Conservation (phyloP, 2,797 vertebrate genomes). For the Chloroceryle amazona region DNA sequence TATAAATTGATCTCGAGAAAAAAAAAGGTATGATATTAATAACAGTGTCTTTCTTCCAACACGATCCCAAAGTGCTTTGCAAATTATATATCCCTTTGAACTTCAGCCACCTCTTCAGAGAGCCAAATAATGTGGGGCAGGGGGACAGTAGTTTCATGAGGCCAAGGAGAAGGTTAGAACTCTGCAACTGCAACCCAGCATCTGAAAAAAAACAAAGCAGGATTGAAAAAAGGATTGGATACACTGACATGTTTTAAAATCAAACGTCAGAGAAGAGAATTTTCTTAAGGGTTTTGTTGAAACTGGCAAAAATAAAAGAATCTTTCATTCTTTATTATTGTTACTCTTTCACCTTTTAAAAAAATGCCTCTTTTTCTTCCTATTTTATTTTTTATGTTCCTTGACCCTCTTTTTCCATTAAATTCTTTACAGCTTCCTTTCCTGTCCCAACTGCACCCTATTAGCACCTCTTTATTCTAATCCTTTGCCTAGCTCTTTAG, state of each 20-base stretch:
- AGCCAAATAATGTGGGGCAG: slow-evolving; percentile 47
- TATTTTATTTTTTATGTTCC: slow-evolving; percentile 72
- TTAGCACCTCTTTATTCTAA: slow-evolving; percentile 82
- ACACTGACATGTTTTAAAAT: slow-evolving; percentile 50
- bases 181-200: slow-evolving; percentile 33
- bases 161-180: slow-evolving; percentile 31
- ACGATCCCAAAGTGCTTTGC: slow-evolving; percentile 45
- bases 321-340: slow-evolving; percentile 70
- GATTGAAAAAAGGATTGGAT: background rate
- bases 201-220: slow-evolving; percentile 48
- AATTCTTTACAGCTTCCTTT: slow-evolving; percentile 75
- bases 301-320: slow-evolving; percentile 66
- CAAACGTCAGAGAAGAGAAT: slow-evolving; percentile 54
- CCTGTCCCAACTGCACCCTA: slow-evolving; percentile 72
- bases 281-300: slow-evolving; percentile 67
- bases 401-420: slow-evolving; percentile 73
- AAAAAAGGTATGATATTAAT: slow-evolving; percentile 20
- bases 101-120: slow-evolving; percentile 57
- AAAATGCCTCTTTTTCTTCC: slow-evolving; percentile 60
- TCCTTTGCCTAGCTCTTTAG: slow-evolving; percentile 66
- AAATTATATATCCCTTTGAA: slow-evolving; percentile 62
- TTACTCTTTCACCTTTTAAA: slow-evolving; percentile 77
- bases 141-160: slow-evolving; percentile 44
- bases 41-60: slow-evolving; percentile 40
- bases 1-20: slow-evolving; percentile 18